Evolutionary conservation across 2,888 invertebrate species (phyloP).

Genomic region (Torymus aiolomorphi): DNA sequence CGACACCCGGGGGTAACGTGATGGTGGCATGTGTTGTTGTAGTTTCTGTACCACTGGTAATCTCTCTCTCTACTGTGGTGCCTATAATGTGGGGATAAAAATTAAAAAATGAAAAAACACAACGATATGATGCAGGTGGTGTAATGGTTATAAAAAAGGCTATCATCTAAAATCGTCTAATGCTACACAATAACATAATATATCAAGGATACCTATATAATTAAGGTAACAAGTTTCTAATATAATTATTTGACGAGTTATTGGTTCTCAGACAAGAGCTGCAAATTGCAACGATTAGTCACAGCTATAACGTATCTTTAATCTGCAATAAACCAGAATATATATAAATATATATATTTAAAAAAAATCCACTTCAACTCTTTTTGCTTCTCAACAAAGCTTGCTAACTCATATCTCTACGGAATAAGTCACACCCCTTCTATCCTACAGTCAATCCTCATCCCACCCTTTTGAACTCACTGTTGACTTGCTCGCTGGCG

Average conservation of each 20-base stretch:
- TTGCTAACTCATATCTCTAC: no score
- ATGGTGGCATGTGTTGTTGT: constrained; percentile 74
- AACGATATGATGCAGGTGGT: constrained; percentile 31
- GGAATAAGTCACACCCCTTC: no score
- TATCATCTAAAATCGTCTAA: constrained; percentile 13
- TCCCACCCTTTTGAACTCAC: constrained; percentile 64
- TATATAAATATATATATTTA: not conserved
- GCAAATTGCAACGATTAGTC: constrained; percentile 4
- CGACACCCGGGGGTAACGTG: constrained; percentile 74
- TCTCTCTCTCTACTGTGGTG: constrained; percentile 74
- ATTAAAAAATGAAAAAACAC: constrained; percentile 49
- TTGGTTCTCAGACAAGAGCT: constrained; percentile 49
- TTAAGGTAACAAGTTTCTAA: constrained; percentile 23
- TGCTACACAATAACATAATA: not conserved
- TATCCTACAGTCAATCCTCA: not conserved
- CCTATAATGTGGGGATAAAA: constrained; percentile 64
- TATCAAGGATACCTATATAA: constrained; percentile 22
- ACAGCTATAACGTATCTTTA: not conserved
- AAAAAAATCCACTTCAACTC: not conserved
- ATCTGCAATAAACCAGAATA: not conserved
- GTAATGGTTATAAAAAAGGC: constrained; percentile 40
- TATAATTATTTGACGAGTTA: constrained; percentile 42
- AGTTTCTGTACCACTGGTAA: constrained; percentile 73
- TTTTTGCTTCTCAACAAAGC: no score
- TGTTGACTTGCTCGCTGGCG: constrained; percentile 72